Conservation (phyloP, 2,113 vertebrate genomes). For the Zosterops hypoxanthus region DNA sequence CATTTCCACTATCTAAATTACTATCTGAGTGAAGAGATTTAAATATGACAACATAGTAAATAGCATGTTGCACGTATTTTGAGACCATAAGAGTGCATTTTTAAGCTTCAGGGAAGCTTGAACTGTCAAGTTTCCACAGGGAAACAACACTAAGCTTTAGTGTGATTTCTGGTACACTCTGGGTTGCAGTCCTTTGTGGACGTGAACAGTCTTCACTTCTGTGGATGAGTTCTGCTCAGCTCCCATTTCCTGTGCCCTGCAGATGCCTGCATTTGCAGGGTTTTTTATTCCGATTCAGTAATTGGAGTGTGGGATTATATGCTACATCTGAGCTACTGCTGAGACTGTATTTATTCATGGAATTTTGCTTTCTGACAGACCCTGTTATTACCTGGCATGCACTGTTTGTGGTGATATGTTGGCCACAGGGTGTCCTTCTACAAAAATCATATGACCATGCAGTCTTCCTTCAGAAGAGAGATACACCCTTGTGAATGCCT, state of each 20-base stretch:
- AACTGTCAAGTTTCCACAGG: background rate
- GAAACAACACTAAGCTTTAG: background rate
- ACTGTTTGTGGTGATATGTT: background rate
- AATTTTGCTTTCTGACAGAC: constrained; percentile 9
- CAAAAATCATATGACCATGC: background rate
- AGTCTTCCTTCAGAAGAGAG: background rate
- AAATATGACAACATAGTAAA: background rate
- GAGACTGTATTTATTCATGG: background rate
- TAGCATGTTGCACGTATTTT: background rate
- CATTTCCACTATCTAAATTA: background rate
- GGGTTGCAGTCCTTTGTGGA: background rate
- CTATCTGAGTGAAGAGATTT: background rate
- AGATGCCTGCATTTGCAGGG: background rate
- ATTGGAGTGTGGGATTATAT: background rate
- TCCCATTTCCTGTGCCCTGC: background rate
- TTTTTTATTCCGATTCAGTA: background rate
- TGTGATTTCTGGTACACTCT: background rate
- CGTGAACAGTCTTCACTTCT: background rate
- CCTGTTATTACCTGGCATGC: background rate
- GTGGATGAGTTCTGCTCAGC: background rate
- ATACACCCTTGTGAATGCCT: background rate
- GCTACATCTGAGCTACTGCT: background rate
- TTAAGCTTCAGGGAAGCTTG: background rate
- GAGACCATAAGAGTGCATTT: background rate
- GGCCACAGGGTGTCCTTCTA: background rate